phyloP scores from a whole-genome alignment of 2,797 vertebrate species.

The Pseudochaenichthys georgianus region DNA sequence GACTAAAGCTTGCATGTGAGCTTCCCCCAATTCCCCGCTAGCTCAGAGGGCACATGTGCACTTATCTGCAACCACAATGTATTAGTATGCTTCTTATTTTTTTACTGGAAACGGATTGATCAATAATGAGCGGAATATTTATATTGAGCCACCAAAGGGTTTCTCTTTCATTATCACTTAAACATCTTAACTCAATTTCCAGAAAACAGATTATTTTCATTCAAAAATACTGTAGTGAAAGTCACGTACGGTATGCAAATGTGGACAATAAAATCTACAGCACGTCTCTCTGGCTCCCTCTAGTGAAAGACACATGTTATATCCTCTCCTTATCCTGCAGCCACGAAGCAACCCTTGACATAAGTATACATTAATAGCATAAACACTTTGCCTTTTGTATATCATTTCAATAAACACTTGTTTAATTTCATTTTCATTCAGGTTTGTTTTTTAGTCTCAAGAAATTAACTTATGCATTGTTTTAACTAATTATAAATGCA shows the following conservation, averaged over 20 bases:
- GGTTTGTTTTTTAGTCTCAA: background rate
- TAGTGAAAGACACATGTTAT: slow-evolving; percentile 20
- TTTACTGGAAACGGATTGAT: background rate
- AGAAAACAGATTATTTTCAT: background rate
- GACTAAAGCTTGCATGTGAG: slow-evolving; percentile 13
- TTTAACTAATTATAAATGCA: background rate
- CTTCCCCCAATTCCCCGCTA: background rate
- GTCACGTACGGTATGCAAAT: too few species aligned
- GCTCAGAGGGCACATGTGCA: background rate
- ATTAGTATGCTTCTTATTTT: background rate
- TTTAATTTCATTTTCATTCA: background rate
- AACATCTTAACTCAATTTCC: background rate
- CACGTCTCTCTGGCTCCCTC: slow-evolving; percentile 26
- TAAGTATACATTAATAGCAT: accelerated
- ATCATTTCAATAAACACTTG: background rate
- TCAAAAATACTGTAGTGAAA: background rate
- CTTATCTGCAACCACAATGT: background rate
- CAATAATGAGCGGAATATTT: background rate
- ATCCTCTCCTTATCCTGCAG: background rate
- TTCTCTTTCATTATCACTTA: background rate
- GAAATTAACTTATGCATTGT: background rate
- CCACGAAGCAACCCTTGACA: background rate
- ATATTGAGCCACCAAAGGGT: background rate
- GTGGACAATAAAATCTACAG: background rate
- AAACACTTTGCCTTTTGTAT: background rate